Percentiles rank a stretch among this genome's conserved stretches.
Conservation (phyloP, 2,888 invertebrate genomes). For the Philereme transversata region DNA sequence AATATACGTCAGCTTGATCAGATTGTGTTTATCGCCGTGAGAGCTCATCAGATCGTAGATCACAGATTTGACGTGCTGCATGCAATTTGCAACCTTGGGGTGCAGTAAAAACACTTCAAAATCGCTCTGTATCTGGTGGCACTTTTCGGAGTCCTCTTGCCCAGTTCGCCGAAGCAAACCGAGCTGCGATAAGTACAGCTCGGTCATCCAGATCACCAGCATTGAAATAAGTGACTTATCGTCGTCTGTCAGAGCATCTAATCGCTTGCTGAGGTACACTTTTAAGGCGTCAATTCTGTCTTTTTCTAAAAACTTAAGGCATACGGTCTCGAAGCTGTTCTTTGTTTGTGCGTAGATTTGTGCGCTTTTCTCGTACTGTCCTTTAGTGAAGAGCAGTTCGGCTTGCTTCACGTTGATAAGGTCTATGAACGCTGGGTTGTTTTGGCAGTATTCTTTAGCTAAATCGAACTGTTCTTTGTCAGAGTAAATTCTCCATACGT, state of each 20-base stretch:
- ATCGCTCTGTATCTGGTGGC: conserved; percentile 87
- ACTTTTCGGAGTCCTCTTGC: conserved; percentile 72
- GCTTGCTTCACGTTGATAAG: conserved; percentile 95
- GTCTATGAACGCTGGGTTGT: conserved; percentile 92
- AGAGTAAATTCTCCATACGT: conserved; percentile 95
- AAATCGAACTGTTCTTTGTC: conserved; percentile 93
- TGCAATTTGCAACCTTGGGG: conserved; percentile 90
- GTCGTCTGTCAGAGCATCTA: conserved; percentile 87
- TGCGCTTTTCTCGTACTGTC: conserved; percentile 93
- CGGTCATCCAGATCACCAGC: conserved; percentile 97
- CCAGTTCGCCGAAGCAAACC: conserved; percentile 86
- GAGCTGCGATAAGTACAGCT: conserved; percentile 94
- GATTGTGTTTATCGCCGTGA: conserved; percentile 96
- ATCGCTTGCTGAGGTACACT: conserved; percentile 92
- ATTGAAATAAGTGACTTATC: conserved; percentile 96
- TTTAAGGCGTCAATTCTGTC: conserved; percentile 94
- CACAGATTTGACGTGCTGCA: conserved; percentile 91
- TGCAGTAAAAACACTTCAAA: conserved; percentile 90
- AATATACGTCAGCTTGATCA: conserved; percentile 93
- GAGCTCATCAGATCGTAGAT: conserved; percentile 96
- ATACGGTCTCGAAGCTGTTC: conserved; percentile 96
- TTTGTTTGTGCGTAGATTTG: conserved; percentile 94
- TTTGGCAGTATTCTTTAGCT: conserved; percentile 92
- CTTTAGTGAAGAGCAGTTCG: conserved; percentile 90
- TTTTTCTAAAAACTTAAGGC: conserved; percentile 93